Percentiles rank a stretch among this genome's conserved stretches.
Evolutionary conservation across 2,888 invertebrate species (phyloP).

Genomic region (Neocrepidodera transversa): DNA sequence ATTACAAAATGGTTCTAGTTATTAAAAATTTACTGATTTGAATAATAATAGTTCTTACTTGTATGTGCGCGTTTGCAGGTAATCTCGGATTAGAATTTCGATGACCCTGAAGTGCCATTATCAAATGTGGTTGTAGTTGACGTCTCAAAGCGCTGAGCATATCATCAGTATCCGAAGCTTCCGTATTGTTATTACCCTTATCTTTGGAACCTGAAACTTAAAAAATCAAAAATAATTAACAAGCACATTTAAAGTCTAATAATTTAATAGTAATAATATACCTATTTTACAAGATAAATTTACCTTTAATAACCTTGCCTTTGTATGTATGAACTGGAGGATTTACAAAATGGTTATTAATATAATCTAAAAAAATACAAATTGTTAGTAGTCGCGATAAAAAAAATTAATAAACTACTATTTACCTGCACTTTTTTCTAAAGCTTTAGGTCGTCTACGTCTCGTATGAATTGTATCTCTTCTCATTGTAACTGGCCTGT

Average conservation of each 20-base stretch:
- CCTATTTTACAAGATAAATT: not conserved
- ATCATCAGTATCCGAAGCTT: constrained; percentile 62
- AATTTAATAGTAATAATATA: not conserved
- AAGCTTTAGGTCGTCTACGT: constrained; percentile 82
- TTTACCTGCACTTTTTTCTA: constrained; percentile 38
- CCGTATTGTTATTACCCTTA: constrained; percentile 49
- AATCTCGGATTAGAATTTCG: constrained; percentile 53
- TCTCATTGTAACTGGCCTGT: constrained; percentile 93
- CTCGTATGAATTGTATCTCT: constrained; percentile 96
- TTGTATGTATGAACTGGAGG: constrained; percentile 28
- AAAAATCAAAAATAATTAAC: not conserved
- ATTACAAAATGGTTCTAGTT: too few species aligned
- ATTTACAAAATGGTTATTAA: constrained; percentile 2
- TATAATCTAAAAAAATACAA: too few species aligned
- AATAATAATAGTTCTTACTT: too few species aligned
- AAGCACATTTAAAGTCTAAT: not conserved
- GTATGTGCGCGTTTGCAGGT: constrained; percentile 44
- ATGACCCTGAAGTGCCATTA: constrained; percentile 69
- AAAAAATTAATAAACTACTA: constrained; percentile 6
- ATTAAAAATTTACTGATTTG: too few species aligned
- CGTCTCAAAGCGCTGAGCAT: constrained; percentile 74
- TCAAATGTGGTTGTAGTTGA: constrained; percentile 75
- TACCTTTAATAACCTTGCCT: constrained; percentile 24
- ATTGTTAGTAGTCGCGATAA: too few species aligned
- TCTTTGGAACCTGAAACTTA: constrained; percentile 46